phyloP scores from a whole-genome alignment of 2,113 vertebrate species.

The Rostratula benghalensis region DNA sequence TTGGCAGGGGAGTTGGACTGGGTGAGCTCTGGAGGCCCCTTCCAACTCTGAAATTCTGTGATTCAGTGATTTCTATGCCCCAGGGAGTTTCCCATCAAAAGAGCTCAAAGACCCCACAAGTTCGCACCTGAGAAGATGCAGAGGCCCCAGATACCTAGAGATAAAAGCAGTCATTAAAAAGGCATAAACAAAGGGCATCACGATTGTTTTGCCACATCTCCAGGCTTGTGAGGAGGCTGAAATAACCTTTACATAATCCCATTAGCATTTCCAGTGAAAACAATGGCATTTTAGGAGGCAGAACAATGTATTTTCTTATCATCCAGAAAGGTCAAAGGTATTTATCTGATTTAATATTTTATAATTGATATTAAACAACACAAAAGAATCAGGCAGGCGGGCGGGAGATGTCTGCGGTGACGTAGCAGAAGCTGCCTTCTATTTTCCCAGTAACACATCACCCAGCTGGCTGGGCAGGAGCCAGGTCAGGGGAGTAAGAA shows the following conservation, averaged over 20 bases:
- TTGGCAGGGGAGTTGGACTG: too few relatives aligned
- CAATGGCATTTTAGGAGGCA: constrained; percentile 35
- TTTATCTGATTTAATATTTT: constrained; percentile 70
- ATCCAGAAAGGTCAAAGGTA: constrained; percentile 66
- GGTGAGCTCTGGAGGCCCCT: too few relatives aligned
- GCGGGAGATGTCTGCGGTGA: not conserved
- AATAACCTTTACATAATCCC: constrained; percentile 71
- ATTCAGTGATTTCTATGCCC: not conserved
- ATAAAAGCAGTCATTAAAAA: constrained; percentile 58
- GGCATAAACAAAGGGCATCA: constrained; percentile 61
- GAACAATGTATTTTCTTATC: constrained; percentile 42
- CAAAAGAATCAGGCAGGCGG: not conserved
- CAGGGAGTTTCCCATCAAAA: not conserved
- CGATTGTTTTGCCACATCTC: not conserved
- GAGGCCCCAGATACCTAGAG: not conserved
- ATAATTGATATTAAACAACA: constrained; percentile 53
- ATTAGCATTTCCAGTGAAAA: constrained; percentile 70
- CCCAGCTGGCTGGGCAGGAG: not conserved
- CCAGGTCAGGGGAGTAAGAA: not conserved
- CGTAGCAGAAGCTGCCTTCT: not conserved
- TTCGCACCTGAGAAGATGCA: not conserved
- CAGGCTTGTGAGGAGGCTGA: not conserved
- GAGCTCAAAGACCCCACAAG: not conserved
- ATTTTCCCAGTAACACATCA: not conserved
- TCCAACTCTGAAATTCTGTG: too few relatives aligned